Evolutionary conservation across 2,888 invertebrate species (phyloP), one percentile per base, ranked within the genome.

Genomic region (Drosophila peninsularis): DNA sequence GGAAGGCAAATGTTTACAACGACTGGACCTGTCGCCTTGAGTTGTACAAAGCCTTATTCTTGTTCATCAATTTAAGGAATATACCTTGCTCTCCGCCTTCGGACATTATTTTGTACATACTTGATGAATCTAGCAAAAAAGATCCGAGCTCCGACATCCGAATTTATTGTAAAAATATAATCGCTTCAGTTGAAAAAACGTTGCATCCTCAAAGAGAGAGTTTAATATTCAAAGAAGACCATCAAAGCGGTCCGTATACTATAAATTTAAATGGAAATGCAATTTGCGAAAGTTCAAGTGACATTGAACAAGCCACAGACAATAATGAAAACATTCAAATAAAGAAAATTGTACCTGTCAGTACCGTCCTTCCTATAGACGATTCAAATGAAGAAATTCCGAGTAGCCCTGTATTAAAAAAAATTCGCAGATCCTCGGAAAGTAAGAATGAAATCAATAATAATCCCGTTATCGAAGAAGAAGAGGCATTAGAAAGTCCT

Each of bases 1-100:
- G 24, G n/a, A n/a, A 52, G 3, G 34, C 68, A 24, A 14, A n/a
- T 41, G 52, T 55, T 9, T 76, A 76, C 39, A 60, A 34, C 14
- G 50, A 71, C 17, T 76, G 72, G 76, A 13, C 45, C 0, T 76
- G 58, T 49, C 76, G 76, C 17, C 30, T 72, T 5, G 76, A 67
- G 57, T 21, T 76, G 14, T 72, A 72, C 36, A 57, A 68, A 27
- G 54, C 72, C 6, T 19, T 76, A 54, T 62, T 60, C 7, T 24
- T 11, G 11, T 68, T 65, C 34, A 41, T 72, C 0, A 45, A 34
- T 42, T 45, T 49, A 9, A 57, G 68, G 45, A 76, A 72, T 54
- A 49, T 57, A 0, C 47, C 52, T 0, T 63, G 32, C 10, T 10
- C 56, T 44, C 54, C 57, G 13, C 72, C 72, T 21, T 27, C 30